A percentile compares a stretch with the other conserved stretches of the same genome.
Conservation (phyloP, 2,888 invertebrate genomes). For the Lasius fuliginosus region DNA sequence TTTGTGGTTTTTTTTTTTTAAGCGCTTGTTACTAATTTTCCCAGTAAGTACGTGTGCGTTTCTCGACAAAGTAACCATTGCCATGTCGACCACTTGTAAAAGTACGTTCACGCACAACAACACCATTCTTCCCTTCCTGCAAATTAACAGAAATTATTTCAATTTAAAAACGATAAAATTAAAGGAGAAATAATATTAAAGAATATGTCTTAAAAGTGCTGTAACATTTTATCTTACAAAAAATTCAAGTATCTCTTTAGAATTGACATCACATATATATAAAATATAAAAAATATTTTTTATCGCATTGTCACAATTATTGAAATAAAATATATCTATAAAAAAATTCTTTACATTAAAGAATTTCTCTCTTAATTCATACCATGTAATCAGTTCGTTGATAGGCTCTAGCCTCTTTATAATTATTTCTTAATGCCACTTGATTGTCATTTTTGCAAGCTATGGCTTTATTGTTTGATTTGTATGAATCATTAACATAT, state of each 20-base stretch:
- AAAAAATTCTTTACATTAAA: neutral
- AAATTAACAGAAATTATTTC: neutral
- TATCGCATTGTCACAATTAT: neutral
- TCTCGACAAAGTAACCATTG: neutral
- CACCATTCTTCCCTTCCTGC: neutral
- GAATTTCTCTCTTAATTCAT: neutral
- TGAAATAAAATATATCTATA: neutral
- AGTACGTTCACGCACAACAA: neutral
- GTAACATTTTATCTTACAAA: neutral
- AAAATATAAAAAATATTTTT: neutral
- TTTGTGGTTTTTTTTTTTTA: neutral
- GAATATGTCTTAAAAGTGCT: neutral
- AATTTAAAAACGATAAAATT: neutral
- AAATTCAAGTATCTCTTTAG: neutral
- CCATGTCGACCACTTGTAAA: neutral
- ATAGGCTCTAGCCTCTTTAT: neutral
- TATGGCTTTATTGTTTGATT: neutral
- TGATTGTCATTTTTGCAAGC: neutral
- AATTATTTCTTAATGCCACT: neutral
- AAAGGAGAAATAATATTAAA: neutral
- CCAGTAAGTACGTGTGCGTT: constrained; percentile 2
- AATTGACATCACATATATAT: too few relatives aligned
- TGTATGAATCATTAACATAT: neutral
- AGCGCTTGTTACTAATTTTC: neutral
- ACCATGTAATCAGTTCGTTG: constrained; percentile 13